Evolutionary conservation across 2,888 invertebrate species (phyloP).

Genomic region (Pachydiplax longipennis): DNA sequence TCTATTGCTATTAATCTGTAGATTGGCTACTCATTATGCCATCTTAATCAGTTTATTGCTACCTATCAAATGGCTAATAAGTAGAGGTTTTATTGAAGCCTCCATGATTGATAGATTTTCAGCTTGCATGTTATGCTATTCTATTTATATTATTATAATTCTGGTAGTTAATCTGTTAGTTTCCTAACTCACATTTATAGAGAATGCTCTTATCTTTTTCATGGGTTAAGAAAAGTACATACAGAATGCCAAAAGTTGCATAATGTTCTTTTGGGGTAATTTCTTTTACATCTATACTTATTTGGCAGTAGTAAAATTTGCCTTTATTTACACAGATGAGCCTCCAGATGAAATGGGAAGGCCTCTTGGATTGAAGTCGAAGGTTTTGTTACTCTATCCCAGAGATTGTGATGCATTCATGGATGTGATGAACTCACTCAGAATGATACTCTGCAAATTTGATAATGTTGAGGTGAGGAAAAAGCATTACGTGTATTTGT

Average conservation of each 20-base stretch:
- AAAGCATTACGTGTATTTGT: neutral
- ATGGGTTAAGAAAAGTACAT: no score
- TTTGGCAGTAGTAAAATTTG: no score
- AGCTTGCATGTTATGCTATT: no score
- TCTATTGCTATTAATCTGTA: no score
- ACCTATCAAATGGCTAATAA: no score
- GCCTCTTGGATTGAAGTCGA: neutral
- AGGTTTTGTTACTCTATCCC: slow-evolving; percentile 62
- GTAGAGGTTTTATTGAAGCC: no score
- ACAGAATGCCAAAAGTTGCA: neutral
- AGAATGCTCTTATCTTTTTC: neutral
- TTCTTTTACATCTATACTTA: neutral
- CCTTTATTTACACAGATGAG: neutral
- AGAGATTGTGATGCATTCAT: slow-evolving; percentile 60
- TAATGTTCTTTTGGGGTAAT: neutral
- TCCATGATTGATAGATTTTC: no score
- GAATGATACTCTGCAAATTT: slow-evolving; percentile 51
- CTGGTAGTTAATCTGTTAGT: no score
- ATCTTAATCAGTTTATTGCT: no score
- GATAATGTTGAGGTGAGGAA: slow-evolving; percentile 54
- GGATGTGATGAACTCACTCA: slow-evolving; percentile 56
- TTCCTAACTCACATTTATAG: no score
- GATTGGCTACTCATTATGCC: no score
- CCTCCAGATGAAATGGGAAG: slow-evolving; percentile 13
- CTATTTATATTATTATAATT: no score